These are phyloP conservation scores for Agonum fuliginosum DNA, from an alignment of 2,888 invertebrate species.

Conservation along the genomic window DNA sequence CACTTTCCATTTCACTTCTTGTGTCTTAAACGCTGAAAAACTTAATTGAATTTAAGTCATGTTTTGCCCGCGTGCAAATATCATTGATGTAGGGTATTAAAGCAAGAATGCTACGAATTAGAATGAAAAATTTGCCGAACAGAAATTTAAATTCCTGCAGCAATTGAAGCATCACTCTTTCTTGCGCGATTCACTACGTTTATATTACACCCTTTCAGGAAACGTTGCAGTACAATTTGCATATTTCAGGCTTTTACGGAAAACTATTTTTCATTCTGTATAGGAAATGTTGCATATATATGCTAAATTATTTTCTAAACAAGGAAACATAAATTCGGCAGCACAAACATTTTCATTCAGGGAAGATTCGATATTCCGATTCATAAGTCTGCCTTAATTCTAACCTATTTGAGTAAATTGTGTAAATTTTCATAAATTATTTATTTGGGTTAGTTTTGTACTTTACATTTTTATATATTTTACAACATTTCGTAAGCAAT, in stretches of 20 bases:
- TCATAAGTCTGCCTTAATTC: too few relatives aligned
- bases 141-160: constrained; percentile 42
- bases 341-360: too few relatives aligned
- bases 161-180: constrained; percentile 45
- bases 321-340: constrained; percentile 26
- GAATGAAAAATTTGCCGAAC: constrained; percentile 36
- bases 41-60: constrained; percentile 34
- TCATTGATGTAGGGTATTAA: constrained; percentile 8
- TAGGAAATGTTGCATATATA: constrained; percentile 41
- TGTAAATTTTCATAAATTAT: too few relatives aligned
- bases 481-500: too few relatives aligned
- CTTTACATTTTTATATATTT: too few relatives aligned
- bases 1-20: constrained; percentile 12
- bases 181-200: constrained; percentile 36
- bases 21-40: constrained; percentile 1
- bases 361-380: too few relatives aligned
- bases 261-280: constrained; percentile 47
- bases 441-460: too few relatives aligned
- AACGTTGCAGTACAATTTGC: constrained; percentile 42
- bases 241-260: constrained; percentile 43
- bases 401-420: too few relatives aligned
- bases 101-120: constrained; percentile 27
- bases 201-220: constrained; percentile 31
- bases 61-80: constrained; percentile 1
- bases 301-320: constrained; percentile 30